A percentile compares a stretch with the other conserved stretches of the same genome.
These are phyloP conservation scores for Thyatira batis DNA, from an alignment of 2,888 invertebrate genomes.

Conservation along the genomic window DNA sequence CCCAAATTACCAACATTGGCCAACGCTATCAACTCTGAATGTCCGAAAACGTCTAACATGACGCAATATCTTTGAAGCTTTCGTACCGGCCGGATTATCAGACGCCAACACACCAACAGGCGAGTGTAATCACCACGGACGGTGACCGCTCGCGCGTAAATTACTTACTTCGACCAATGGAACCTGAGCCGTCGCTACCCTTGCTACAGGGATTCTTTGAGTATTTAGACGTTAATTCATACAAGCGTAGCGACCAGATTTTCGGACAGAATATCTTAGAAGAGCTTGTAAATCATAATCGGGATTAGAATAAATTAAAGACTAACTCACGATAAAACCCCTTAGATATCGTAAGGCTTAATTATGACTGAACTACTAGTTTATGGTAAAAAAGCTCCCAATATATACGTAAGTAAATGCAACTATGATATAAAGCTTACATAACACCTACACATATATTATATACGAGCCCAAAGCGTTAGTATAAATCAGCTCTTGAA, in stretches of 20 bases:
- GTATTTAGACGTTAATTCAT: background rate
- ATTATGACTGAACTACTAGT: too few species aligned
- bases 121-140: slow-evolving; percentile 73
- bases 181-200: slow-evolving; percentile 33
- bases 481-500: background rate
- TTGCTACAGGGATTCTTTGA: background rate
- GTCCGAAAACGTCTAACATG: slow-evolving; percentile 24
- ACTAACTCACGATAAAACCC: too few species aligned
- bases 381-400: too few species aligned
- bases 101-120: slow-evolving; percentile 65
- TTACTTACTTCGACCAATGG: slow-evolving; percentile 57
- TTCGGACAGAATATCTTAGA: too few species aligned
- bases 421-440: too few species aligned
- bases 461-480: background rate
- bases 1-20: slow-evolving; percentile 42
- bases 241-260: too few species aligned
- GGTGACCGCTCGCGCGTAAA: slow-evolving; percentile 79
- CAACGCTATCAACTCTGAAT: slow-evolving; percentile 42
- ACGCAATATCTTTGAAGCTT: slow-evolving; percentile 36
- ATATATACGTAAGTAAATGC: too few species aligned
- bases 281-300: too few species aligned
- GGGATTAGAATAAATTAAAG: too few species aligned
- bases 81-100: slow-evolving; percentile 62
- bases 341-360: too few species aligned
- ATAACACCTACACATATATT: too few species aligned